phyloP scores from a whole-genome alignment of 2,888 invertebrate species.

The Euproctis similis region DNA sequence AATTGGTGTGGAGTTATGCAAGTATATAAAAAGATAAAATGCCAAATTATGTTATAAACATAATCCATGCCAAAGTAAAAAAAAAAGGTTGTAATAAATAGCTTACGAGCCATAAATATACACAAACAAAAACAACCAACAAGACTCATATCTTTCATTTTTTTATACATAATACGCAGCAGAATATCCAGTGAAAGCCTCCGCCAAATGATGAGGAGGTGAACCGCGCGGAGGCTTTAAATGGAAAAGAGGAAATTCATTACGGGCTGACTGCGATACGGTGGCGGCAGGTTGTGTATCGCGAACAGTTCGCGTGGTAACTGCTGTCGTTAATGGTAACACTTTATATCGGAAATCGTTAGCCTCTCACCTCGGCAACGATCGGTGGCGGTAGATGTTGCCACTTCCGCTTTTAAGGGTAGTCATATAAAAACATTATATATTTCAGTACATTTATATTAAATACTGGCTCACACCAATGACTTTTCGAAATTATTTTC shows the following conservation, averaged over 20 bases:
- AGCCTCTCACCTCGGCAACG: conserved; percentile 49
- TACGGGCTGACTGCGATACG: conserved; percentile 39
- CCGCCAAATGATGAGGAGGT: conserved; percentile 23
- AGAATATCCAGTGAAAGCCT: conserved; percentile 18
- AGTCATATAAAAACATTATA: conserved; percentile 24
- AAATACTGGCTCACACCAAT: too few species aligned
- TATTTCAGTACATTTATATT: too few species aligned
- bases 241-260: conserved; percentile 58
- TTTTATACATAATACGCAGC: conserved; percentile 23
- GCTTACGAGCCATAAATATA: neutral
- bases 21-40: too few species aligned
- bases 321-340: conserved; percentile 45
- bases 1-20: too few species aligned
- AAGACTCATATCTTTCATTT: conserved; percentile 13
- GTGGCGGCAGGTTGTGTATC: conserved; percentile 36
- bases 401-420: conserved; percentile 31
- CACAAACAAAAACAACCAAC: conserved; percentile 2
- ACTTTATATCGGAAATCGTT: conserved; percentile 59
- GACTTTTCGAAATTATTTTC: too few species aligned
- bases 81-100: neutral
- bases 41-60: too few species aligned
- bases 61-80: neutral
- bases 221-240: conserved; percentile 36
- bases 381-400: conserved; percentile 52
- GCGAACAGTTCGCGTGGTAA: conserved; percentile 40